Evolutionary conservation across 2,888 invertebrate species (phyloP).

Genomic region (Trachelus troglodyta): DNA sequence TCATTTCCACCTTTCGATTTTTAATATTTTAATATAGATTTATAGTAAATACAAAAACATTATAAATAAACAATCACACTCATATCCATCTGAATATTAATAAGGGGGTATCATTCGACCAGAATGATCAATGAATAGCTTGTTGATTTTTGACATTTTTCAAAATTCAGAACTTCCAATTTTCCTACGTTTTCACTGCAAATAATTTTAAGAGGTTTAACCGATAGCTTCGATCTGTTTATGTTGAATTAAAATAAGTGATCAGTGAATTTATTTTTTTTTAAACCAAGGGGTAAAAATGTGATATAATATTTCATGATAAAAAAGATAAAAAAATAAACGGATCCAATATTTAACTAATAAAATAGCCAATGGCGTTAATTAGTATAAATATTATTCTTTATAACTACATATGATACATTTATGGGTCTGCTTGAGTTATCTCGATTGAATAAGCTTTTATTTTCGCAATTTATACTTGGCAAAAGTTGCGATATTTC

Average conservation of each 20-base stretch:
- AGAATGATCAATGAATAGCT: too few species aligned
- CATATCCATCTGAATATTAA: too few species aligned
- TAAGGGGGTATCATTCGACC: too few species aligned
- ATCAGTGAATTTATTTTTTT: too few species aligned
- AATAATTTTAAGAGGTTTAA: too few species aligned
- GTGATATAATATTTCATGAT: not conserved
- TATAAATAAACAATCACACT: not conserved
- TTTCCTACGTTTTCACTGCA: too few species aligned
- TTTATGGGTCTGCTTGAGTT: not conserved
- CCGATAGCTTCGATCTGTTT: too few species aligned
- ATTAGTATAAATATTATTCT: not conserved
- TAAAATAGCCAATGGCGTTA: not conserved
- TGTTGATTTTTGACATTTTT: too few species aligned
- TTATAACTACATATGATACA: not conserved
- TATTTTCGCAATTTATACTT: not conserved
- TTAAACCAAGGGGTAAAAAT: not conserved
- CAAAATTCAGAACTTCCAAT: too few species aligned
- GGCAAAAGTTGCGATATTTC: not conserved
- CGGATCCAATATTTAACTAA: not conserved
- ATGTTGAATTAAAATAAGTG: too few species aligned
- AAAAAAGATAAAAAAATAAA: not conserved
- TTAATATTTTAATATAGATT: too few species aligned
- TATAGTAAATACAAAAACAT: not conserved
- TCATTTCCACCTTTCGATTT: not conserved
- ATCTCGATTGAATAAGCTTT: not conserved